A percentile compares a stretch with the other conserved stretches of the same genome.
Conservation (phyloP, 2,888 invertebrate species). For the Meandrusa payeni region DNA sequence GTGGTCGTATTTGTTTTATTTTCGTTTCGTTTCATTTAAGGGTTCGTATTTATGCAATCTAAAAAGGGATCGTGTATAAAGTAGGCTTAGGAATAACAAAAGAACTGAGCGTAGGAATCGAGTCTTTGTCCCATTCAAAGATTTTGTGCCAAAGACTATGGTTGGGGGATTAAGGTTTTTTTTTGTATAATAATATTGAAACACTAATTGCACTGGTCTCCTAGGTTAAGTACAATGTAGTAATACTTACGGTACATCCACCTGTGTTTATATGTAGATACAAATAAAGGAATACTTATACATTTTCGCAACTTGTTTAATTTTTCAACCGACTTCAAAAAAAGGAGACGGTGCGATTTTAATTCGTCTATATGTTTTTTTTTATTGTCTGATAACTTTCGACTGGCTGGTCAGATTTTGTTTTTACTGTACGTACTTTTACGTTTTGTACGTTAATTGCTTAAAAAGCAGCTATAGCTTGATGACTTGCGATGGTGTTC, state of each 20-base stretch:
- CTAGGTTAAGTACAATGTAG: conserved; percentile 66
- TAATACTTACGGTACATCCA: conserved; percentile 66
- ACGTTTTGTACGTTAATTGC: no score
- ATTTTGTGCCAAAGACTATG: conserved; percentile 79
- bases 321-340: no score
- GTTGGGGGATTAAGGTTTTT: conserved; percentile 57
- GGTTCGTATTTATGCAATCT: no score
- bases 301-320: conserved; percentile 52
- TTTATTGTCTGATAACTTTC: no score
- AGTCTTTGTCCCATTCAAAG: conserved; percentile 78
- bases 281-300: conserved; percentile 65
- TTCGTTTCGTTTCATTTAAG: no score
- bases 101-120: conserved; percentile 66
- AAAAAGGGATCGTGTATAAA: conserved; percentile 43
- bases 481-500: no score
- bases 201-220: conserved; percentile 74
- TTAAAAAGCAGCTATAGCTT: no score
- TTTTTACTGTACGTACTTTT: no score
- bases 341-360: no score
- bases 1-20: no score
- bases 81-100: conserved; percentile 49
- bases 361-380: no score
- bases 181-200: conserved; percentile 49
- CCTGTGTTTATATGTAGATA: conserved; percentile 78
- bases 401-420: no score